Conservation (phyloP, 2,888 invertebrate species). For the Caenorhabditis sinica region DNA sequence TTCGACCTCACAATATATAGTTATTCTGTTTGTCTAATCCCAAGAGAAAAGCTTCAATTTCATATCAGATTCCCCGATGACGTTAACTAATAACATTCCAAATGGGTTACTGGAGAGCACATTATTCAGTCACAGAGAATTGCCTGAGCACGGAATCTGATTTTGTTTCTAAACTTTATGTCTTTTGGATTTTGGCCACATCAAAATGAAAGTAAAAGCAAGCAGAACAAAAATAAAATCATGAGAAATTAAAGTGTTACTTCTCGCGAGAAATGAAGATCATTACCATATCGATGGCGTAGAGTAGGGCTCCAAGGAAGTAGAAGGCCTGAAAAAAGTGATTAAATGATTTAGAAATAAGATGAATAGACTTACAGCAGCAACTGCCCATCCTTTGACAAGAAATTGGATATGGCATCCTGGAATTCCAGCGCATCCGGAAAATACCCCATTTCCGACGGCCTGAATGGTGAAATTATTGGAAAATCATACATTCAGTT, state of each 20-base stretch:
- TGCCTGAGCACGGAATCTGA: too few relatives aligned
- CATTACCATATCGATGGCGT: constrained; percentile 78
- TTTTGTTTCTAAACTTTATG: too few relatives aligned
- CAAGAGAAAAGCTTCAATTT: too few relatives aligned
- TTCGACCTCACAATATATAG: too few relatives aligned
- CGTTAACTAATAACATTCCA: too few relatives aligned
- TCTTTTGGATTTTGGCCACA: neutral
- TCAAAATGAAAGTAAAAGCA: neutral
- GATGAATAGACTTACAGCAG: constrained; percentile 79
- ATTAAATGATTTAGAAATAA: neutral
- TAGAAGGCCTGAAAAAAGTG: constrained; percentile 78
- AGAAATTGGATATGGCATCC: constrained; percentile 83
- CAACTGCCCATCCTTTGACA: constrained; percentile 83
- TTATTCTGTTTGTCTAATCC: too few relatives aligned
- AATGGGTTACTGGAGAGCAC: too few relatives aligned
- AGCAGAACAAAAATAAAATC: constrained; percentile 21
- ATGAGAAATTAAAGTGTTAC: constrained; percentile 66
- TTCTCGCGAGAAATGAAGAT: constrained; percentile 79
- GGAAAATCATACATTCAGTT: too few relatives aligned
- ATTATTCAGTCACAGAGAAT: too few relatives aligned
- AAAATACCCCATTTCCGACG: constrained; percentile 75
- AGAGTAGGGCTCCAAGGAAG: constrained; percentile 81
- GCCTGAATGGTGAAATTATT: too few relatives aligned
- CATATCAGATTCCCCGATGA: too few relatives aligned
- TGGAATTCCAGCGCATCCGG: constrained; percentile 82